Conservation (phyloP, 2,797 vertebrate species). For the Notamacropus eugenii region DNA sequence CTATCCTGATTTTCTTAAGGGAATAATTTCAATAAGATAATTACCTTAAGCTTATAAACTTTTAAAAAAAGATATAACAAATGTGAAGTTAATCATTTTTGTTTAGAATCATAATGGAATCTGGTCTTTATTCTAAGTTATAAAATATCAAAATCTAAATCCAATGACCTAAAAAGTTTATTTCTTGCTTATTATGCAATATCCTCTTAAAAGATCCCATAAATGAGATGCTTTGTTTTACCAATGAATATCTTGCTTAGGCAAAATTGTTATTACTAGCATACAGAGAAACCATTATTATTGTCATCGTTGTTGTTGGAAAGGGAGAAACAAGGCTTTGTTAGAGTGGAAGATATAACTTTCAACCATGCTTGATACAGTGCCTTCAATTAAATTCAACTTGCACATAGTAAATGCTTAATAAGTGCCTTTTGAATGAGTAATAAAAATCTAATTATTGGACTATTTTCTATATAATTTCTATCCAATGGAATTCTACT, state of each 20-base stretch:
- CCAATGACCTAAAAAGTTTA: neutral
- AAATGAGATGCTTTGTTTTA: neutral
- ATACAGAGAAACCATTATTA: neutral
- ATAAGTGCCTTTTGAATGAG: neutral
- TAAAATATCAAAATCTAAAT: constrained; percentile 16
- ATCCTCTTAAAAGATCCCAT: neutral
- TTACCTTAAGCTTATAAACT: constrained; percentile 21
- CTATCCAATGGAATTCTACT: constrained; percentile 15
- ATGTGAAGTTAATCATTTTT: neutral
- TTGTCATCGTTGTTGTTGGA: neutral
- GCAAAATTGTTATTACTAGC: neutral
- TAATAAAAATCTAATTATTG: neutral
- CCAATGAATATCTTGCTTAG: neutral
- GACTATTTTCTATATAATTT: constrained; percentile 39
- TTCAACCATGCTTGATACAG: neutral
- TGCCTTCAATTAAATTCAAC: neutral
- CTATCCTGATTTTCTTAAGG: constrained; percentile 28
- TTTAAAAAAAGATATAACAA: neutral
- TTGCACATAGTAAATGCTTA: neutral
- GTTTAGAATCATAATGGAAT: neutral
- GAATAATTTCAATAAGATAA: constrained; percentile 52
- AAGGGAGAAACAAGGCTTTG: neutral
- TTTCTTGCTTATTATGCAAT: neutral
- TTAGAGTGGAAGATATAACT: neutral
- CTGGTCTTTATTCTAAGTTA: neutral